Base-by-base conservation (phyloP, 2,888 invertebrate species). In the Bombyx huttoni region DNA sequence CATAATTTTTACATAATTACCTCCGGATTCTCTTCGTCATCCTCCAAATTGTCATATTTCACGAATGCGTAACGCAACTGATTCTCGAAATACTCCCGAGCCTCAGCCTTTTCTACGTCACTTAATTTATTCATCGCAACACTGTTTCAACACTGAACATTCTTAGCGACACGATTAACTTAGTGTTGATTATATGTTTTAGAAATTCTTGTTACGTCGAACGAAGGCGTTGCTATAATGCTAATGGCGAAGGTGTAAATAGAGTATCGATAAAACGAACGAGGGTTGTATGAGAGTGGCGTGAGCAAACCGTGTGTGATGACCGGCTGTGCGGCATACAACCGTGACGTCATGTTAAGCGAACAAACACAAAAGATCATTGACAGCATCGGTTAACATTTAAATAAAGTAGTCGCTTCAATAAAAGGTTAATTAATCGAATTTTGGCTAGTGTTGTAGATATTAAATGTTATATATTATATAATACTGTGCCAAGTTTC, bases 181-280 rank as follows among this genome's bases (percentile, higher is more conserved):
- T 24, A 24, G 24, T 2, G 24, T 5, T 24, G 24, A 24, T 24
- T n/a, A 24, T 24, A 24, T 13, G 13, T 12, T 40, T 35, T 12
- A 7, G 8, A 49, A n/a, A n/a, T 49, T 24, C 35, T 12, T 14
- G 50, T 50, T n/a, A 46, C 46, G 24, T 24, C 24, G 24, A 24
- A 24, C 24, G 24, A 24, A 24, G 24, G 2, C 24, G 24, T 24
- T 24, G 24, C 24, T 24, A 24, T 24, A 24, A 46, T n/a, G 60
- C 63, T 65, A 66, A 66, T 63, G 59, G 59, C 60, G 58, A 56
- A 78, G 73, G 82, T 84, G 83, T 78, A 67, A 80, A 77, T 24
- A 24, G 24, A 63, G 54, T 86, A 86, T 86, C 73, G 86, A 86
- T 74, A 76, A 82, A 86, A 86, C 86, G 78, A 69, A 59, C 63